phyloP scores from a whole-genome alignment of 2,888 invertebrate genomes.

The Phyto melanocephala region DNA sequence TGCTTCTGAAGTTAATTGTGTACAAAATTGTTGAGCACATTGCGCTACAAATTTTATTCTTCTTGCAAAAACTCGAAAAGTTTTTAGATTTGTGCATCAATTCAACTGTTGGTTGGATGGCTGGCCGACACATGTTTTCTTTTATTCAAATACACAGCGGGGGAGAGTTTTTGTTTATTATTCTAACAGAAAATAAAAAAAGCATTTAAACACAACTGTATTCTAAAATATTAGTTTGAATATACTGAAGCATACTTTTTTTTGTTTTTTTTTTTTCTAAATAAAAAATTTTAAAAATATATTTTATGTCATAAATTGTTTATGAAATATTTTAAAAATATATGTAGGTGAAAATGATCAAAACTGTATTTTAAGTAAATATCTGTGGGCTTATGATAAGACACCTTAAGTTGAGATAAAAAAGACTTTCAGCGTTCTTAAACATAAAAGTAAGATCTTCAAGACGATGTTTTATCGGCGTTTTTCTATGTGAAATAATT shows the following conservation, averaged over 20 bases:
- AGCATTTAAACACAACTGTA: neutral
- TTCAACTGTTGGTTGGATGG: neutral
- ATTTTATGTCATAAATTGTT: neutral
- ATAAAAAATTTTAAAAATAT: neutral
- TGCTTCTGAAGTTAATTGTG: too few relatives aligned
- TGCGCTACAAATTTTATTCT: neutral
- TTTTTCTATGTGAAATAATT: too few relatives aligned
- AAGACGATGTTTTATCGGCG: too few relatives aligned
- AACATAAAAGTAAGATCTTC: too few relatives aligned
- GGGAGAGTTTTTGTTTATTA: constrained; percentile 7
- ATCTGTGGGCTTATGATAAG: too few relatives aligned
- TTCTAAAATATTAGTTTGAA: neutral
- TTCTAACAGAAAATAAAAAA: neutral
- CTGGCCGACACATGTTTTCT: constrained; percentile 21
- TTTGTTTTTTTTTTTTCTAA: neutral
- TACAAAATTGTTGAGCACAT: neutral
- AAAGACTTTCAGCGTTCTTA: too few relatives aligned
- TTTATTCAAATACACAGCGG: constrained; percentile 6
- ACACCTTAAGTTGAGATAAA: too few relatives aligned
- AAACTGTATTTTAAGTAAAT: too few relatives aligned
- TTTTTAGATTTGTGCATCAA: constrained; percentile 1
- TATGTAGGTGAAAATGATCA: neutral
- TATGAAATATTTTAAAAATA: neutral
- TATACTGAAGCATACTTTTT: neutral
- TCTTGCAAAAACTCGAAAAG: neutral